Conservation (phyloP, 2,113 vertebrate genomes). For the Seriola aureovittata region DNA sequence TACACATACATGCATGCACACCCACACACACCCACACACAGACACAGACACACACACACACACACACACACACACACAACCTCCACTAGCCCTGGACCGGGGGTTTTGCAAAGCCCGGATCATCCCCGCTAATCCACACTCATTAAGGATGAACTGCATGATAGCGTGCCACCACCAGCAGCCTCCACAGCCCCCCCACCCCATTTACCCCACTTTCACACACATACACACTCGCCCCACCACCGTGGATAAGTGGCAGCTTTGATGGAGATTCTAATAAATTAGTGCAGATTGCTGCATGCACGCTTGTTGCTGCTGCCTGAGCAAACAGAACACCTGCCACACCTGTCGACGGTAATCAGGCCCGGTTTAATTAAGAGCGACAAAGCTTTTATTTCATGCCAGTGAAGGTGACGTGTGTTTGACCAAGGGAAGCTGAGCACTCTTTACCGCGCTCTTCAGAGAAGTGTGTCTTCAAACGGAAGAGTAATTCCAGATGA, state of each 20-base stretch:
- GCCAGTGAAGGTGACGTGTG: background rate
- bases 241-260: constrained; percentile 68
- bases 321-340: constrained; percentile 63
- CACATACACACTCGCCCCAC: background rate
- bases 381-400: constrained; percentile 58
- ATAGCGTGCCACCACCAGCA: constrained; percentile 76
- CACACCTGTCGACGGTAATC: constrained; percentile 58
- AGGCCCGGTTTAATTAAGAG: constrained; percentile 51
- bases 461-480: constrained; percentile 33
- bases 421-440: constrained; percentile 31
- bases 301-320: constrained; percentile 39
- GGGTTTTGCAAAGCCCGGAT: constrained; percentile 84
- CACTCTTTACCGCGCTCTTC: constrained; percentile 18
- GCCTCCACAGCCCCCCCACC: constrained; percentile 28
- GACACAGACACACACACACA: constrained; percentile 14
- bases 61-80: constrained; percentile 25
- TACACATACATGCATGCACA: background rate
- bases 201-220: constrained; percentile 67
- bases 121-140: constrained; percentile 87
- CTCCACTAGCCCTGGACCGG: constrained; percentile 65
- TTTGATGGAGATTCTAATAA: constrained; percentile 80
- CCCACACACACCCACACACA: constrained; percentile 10
- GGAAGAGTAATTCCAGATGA: constrained; percentile 38
- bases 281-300: constrained; percentile 66
- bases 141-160: constrained; percentile 87